phyloP scores from a whole-genome alignment of 2,797 vertebrate species.

The Muraenolepis orangiensis region DNA sequence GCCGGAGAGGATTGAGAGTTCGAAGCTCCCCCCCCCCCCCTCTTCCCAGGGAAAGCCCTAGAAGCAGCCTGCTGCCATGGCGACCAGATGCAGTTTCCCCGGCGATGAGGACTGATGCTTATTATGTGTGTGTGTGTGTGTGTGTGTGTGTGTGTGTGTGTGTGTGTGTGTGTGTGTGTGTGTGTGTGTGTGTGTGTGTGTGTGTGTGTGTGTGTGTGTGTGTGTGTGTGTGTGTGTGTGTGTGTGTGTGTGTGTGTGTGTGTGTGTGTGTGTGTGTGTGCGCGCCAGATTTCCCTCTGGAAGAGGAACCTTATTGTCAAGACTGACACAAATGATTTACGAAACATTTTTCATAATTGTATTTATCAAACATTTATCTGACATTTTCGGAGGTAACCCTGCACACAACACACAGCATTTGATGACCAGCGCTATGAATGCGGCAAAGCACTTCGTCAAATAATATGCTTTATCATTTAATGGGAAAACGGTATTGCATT shows the following conservation, averaged over 20 bases:
- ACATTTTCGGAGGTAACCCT: not conserved
- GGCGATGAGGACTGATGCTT: conserved; percentile 25
- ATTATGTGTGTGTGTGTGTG: not conserved
- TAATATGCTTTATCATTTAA: not conserved
- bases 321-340: not conserved
- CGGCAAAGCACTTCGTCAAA: not conserved
- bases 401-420: not conserved
- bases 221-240: conserved; percentile 5
- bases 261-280: too few species aligned
- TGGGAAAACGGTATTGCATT: not conserved
- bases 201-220: not conserved
- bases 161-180: not conserved
- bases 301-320: not conserved
- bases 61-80: conserved; percentile 8
- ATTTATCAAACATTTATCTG: not conserved
- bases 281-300: too few species aligned
- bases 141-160: conserved; percentile 2
- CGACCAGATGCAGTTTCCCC: conserved; percentile 52
- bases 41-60: not conserved
- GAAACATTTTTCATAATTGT: too few species aligned
- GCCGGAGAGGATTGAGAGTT: not conserved
- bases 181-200: not conserved
- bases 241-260: not conserved
- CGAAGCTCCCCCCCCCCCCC: not conserved
- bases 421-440: not conserved